Percentiles rank a stretch among this genome's conserved stretches.
Evolutionary conservation across 2,797 vertebrate genomes (phyloP).

Genomic region (Esox lucius): DNA sequence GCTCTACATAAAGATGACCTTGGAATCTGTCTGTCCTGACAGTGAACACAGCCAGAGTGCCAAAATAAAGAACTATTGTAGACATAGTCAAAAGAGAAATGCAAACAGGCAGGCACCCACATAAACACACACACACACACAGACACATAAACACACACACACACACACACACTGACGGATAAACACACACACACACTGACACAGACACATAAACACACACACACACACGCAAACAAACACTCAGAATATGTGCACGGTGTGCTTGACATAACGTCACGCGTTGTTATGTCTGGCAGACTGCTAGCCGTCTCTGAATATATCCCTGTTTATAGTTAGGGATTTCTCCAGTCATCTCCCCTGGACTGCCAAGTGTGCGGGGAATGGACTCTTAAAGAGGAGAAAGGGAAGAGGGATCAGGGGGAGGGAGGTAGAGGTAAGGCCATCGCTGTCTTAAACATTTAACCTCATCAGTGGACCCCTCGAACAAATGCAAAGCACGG

Average conservation of each 20-base stretch:
- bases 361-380: neutral
- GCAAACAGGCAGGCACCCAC: neutral
- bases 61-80: too few species aligned
- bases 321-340: neutral
- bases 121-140: neutral
- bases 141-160: too few species aligned
- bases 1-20: slow-evolving; percentile 68
- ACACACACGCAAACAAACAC: neutral
- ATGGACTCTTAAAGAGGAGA: neutral
- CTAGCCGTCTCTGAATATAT: slow-evolving; percentile 1
- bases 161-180: too few species aligned
- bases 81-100: neutral
- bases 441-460: slow-evolving; percentile 47
- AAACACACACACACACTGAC: neutral
- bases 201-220: too few species aligned
- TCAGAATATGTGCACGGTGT: neutral
- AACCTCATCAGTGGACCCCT: slow-evolving; percentile 57
- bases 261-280: neutral
- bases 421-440: neutral
- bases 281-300: slow-evolving; percentile 5
- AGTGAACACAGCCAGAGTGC: slow-evolving; percentile 34
- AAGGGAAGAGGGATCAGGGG: slow-evolving; percentile 1
- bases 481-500: slow-evolving; percentile 19
- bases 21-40: slow-evolving; percentile 63
- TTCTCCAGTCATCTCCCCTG: slow-evolving; percentile 5